These are phyloP conservation scores for Myotis planiceps DNA, from an alignment of 2,797 vertebrate species.

Conservation along the genomic window DNA sequence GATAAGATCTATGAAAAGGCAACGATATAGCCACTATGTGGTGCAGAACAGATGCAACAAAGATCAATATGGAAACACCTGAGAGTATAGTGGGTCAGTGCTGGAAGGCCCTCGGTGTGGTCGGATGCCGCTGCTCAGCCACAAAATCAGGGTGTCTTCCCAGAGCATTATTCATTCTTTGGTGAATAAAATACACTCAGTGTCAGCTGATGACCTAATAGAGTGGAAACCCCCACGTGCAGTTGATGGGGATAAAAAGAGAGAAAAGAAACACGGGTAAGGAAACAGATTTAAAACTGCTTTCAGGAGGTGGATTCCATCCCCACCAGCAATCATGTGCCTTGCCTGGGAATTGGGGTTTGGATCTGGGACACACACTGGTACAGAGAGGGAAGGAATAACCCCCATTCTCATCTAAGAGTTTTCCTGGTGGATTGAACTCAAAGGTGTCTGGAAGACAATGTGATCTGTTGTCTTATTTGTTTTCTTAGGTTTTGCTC, in stretches of 20 bases:
- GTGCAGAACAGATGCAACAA: background rate
- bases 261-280: background rate
- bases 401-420: background rate
- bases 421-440: background rate
- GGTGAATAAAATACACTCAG: background rate
- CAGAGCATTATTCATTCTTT: background rate
- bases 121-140: background rate
- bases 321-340: fast-evolving
- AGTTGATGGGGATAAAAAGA: background rate
- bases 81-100: background rate
- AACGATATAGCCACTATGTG: background rate
- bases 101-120: background rate
- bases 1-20: constrained; percentile 46
- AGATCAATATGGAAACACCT: background rate
- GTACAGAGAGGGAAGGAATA: background rate
- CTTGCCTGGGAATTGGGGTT: background rate
- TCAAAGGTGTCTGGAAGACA: background rate
- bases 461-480: background rate
- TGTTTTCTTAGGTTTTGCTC: background rate
- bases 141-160: background rate
- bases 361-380: background rate
- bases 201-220: background rate
- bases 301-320: background rate
- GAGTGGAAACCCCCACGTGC: background rate
- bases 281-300: background rate